phyloP scores from a whole-genome alignment of 1,140 invertebrate genomes.

The Brachionus calyciflorus region DNA sequence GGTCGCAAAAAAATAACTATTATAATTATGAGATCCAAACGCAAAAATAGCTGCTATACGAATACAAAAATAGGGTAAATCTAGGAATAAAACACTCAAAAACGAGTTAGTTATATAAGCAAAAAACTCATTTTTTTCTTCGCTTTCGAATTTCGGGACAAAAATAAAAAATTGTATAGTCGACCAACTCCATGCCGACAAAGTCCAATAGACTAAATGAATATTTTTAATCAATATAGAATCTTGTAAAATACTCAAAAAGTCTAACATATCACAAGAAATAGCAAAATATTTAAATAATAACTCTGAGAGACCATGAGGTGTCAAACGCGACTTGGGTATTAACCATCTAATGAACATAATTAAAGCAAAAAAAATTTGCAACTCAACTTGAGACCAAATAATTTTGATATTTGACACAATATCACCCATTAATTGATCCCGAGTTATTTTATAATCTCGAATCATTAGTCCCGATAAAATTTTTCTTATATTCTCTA shows the following conservation, averaged over 20 bases:
- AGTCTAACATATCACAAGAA: slow-evolving; percentile 45
- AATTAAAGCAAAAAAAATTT: slow-evolving; percentile 41
- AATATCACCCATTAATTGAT: slow-evolving; percentile 42
- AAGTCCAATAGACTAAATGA: slow-evolving; percentile 22
- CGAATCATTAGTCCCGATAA: not conserved
- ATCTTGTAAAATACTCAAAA: slow-evolving; percentile 36
- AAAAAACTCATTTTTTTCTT: slow-evolving; percentile 37
- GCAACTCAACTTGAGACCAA: slow-evolving; percentile 43
- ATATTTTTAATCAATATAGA: not conserved
- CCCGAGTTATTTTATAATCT: slow-evolving; percentile 5
- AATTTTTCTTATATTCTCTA: slow-evolving; percentile 32
- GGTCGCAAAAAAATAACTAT: slow-evolving; percentile 36
- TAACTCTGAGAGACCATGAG: slow-evolving; percentile 22
- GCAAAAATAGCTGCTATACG: slow-evolving; percentile 36
- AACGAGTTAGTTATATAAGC: slow-evolving; percentile 27
- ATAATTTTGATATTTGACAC: slow-evolving; percentile 20
- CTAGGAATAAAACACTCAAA: slow-evolving; percentile 23
- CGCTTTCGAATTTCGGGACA: slow-evolving; percentile 14
- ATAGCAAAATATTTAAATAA: slow-evolving; percentile 46
- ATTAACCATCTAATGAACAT: slow-evolving; percentile 46
- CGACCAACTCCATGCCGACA: slow-evolving; percentile 32
- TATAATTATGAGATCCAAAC: slow-evolving; percentile 44
- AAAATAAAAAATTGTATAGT: slow-evolving; percentile 38
- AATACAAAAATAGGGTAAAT: slow-evolving; percentile 12
- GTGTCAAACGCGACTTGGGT: slow-evolving; percentile 14